Base-by-base conservation (phyloP, 1,140 invertebrate species). In the Micrasema minimum region DNA sequence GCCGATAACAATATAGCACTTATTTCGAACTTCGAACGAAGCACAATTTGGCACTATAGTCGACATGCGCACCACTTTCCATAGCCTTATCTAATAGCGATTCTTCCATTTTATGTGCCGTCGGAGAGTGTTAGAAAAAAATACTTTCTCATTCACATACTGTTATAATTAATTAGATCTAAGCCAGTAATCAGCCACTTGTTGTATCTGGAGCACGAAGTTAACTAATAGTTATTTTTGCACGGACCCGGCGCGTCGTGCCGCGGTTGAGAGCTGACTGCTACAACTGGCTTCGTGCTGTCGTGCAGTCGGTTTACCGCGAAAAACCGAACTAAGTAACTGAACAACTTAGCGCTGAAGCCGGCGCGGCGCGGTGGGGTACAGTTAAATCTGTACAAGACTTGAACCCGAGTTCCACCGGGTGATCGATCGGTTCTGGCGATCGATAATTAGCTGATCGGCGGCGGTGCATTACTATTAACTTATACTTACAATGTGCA, bases 1-100 rank as follows among this genome's bases (percentile, higher is more conserved):
- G 26, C 2, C 2, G 26, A 31, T 4, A 31, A 31, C 26, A 31
- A 31, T 31, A 31, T 31, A 46, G n/a, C 14, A n/a, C 16, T 46
- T 46, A 46, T 46, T 46, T 14, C 5, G 43, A 14, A n/a, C n/a
- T 46, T 14, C 5, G 43, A 14, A n/a, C n/a, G 43, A 5, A 2
- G 12, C 51, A 9, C 11, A 55, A 55, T 55, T n/a, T 55, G 51
- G 51, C 51, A 31, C 26, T 55, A 35, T 31, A 26, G 22, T 55
- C 31, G 51, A 55, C 51, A 55, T 55, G 51, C 51, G 51, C 51
- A 55, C 26, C 26, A 31, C 51, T 55, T 55, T 55, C 51, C 14
- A 31, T 2, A n/a, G 6, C 51, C 51, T 55, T 55, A 55, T 35
- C 51, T 55, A 55, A 55, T 9, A 6, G 10, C 50, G 7, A 53